Evolutionary conservation across 2,888 invertebrate genomes (phyloP), one percentile per base, ranked within the genome.

Genomic region (Dynastes grantii): DNA sequence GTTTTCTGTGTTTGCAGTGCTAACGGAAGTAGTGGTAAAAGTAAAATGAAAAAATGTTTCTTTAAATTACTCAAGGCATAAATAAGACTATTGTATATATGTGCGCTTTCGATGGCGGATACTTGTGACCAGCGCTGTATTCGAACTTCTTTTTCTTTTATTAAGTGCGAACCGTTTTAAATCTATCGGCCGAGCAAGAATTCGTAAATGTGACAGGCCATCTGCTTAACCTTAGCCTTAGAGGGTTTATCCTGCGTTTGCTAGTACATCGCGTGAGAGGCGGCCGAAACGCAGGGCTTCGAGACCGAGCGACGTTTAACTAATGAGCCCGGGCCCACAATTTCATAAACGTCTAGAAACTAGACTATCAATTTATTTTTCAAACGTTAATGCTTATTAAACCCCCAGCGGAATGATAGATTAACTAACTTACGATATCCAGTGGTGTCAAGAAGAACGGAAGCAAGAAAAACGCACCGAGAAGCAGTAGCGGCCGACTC

Each of bases 381-480:
- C 73, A 61, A 61, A 61, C 61, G 27, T n/a, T 75, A 75, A 75
- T 75, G 61, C 58, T 75, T 75, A 75, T 75, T 73, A 61, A 75
- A 55, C 73, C 45, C 13, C 71, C 45, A 9, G 8, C 2, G 45
- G 73, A 75, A 75, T 75, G 73, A 75, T 75, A 75, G 37, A 75
- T 75, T 75, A 75, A 75, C 73, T 45, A 75, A 75, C 73, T 75
- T 75, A 75, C 73, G 45, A 45, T 45, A 75, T 75, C 61, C 27
- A 75, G 45, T 73, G 73, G 58, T 49, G 61, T 75, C 49, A 61
- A 61, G 61, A 37, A 27, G 55, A 45, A 40, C 73, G 73, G 73
- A 61, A 75, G 61, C 61, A 61, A 45, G 73, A 75, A 75, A 75
- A 75, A 49, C 40, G 49, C 29, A 40, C 40, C 61, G 22, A 75